Percentiles rank a stretch among this genome's conserved stretches.
These are phyloP conservation scores for Phalacrocorax carbo DNA, from an alignment of 2,113 vertebrate species.

Conservation along the genomic window DNA sequence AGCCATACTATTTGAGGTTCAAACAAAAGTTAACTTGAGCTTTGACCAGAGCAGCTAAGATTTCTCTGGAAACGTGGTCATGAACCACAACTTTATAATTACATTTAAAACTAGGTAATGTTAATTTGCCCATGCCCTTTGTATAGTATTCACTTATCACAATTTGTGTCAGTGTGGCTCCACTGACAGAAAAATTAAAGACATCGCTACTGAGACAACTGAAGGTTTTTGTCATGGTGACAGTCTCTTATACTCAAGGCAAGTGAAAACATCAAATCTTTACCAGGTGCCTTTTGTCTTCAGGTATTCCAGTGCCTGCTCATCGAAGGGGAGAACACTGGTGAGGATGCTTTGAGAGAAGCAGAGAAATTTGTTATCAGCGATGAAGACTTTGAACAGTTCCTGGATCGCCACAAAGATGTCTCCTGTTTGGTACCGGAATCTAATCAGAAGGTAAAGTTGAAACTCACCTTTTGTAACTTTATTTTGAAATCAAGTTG, in stretches of 20 bases:
- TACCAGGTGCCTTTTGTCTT: not conserved
- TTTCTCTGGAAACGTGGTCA: not conserved
- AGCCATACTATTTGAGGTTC: not conserved
- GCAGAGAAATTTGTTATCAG: constrained; percentile 86
- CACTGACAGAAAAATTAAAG: not conserved
- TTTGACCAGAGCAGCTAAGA: not conserved
- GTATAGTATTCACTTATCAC: not conserved
- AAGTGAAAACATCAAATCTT: not conserved
- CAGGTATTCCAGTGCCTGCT: constrained; percentile 95
- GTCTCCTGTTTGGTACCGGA: constrained; percentile 88
- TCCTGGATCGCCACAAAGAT: constrained; percentile 82
- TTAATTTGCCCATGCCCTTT: not conserved
- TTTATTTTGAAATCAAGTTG: not conserved
- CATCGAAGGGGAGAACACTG: constrained; percentile 90
- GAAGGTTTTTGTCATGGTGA: not conserved
- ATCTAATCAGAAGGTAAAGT: constrained; percentile 90
- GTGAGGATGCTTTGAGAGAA: constrained; percentile 84
- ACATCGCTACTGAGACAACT: not conserved
- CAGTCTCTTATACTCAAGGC: not conserved
- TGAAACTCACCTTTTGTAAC: not conserved
- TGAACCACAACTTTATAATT: not conserved
- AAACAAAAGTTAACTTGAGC: not conserved
- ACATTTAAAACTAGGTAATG: not conserved
- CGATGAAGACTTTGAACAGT: constrained; percentile 83
- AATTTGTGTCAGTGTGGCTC: not conserved